These are phyloP conservation scores for Dendropsophus ebraccatus DNA, from an alignment of 2,113 vertebrate genomes.

Conservation along the genomic window DNA sequence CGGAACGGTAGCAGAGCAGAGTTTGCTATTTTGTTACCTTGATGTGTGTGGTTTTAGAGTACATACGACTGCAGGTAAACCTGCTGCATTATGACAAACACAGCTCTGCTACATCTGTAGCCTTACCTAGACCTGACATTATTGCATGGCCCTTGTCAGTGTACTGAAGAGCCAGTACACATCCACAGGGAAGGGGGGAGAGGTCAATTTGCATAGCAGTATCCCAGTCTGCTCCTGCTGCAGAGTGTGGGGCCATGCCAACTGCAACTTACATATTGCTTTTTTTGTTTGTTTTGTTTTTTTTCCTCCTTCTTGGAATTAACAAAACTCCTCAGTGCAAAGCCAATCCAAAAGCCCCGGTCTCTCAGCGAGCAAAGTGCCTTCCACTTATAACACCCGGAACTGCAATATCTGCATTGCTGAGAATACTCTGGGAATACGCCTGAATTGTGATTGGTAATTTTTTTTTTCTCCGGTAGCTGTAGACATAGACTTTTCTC, in stretches of 20 bases:
- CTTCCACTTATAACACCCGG: background rate
- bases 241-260: too few species aligned
- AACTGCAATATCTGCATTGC: conserved; percentile 51
- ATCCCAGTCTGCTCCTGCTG: background rate
- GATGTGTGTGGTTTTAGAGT: background rate
- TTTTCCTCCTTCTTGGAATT: background rate
- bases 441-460: conserved; percentile 35
- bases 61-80: background rate
- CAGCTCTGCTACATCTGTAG: background rate
- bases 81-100: background rate
- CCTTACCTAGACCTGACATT: background rate
- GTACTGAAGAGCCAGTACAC: background rate
- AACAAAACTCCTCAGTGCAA: background rate
- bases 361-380: background rate
- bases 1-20: background rate
- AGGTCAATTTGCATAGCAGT: background rate
- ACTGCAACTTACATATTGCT: background rate
- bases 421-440: conserved; percentile 20
- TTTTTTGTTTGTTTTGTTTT: background rate
- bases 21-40: background rate
- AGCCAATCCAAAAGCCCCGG: background rate
- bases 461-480: conserved; percentile 13
- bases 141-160: background rate
- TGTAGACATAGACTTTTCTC: conserved; percentile 1
- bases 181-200: background rate